These are phyloP conservation scores for Cheirogaleus medius DNA, from an alignment of 2,113 vertebrate species.

Conservation along the genomic window DNA sequence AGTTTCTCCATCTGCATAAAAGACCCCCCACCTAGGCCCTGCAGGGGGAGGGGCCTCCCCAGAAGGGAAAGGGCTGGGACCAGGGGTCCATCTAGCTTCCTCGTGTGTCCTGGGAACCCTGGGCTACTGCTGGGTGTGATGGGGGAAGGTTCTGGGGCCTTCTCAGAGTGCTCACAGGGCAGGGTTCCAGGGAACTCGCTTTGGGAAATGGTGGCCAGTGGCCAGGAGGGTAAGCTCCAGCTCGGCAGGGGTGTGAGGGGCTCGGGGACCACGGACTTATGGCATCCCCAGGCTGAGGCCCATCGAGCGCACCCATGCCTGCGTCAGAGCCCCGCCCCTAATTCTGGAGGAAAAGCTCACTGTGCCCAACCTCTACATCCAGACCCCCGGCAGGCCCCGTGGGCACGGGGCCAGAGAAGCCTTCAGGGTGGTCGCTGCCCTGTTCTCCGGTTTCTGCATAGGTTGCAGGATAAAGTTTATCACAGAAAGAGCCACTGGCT, in stretches of 20 bases:
- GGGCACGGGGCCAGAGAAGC: neutral
- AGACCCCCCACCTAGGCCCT: no score
- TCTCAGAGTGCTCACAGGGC: neutral
- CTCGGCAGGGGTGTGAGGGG: neutral
- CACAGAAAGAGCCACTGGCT: neutral
- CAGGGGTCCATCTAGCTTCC: neutral
- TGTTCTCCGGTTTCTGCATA: neutral
- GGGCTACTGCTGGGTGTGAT: neutral
- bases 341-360: neutral
- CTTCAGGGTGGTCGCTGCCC: neutral
- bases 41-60: neutral
- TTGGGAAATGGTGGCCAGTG: neutral
- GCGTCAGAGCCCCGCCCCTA: neutral
- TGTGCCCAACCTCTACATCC: neutral
- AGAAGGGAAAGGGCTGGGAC: no score
- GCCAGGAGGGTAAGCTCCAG: neutral
- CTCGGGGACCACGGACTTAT: neutral
- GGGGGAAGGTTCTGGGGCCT: neutral
- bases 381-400: neutral
- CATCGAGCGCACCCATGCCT: accelerated
- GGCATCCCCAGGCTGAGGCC: no score
- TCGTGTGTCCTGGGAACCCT: no score
- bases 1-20: no score
- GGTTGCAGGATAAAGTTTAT: neutral
- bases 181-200: neutral